Conservation (phyloP, 64 coral and sea anemone genomes). For the Stichodactyla helianthus region DNA sequence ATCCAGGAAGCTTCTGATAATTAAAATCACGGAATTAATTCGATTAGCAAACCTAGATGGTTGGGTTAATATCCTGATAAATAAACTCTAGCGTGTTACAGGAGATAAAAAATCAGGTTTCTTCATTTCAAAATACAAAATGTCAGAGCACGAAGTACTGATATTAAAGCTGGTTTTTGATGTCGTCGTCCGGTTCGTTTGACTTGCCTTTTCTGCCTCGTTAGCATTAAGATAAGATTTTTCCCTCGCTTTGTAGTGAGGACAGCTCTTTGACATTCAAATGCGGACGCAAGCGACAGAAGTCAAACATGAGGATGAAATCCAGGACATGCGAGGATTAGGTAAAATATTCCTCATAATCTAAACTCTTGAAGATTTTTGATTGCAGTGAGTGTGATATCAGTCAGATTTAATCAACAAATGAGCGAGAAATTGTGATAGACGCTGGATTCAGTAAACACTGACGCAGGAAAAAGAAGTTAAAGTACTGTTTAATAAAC, state of each 20-base stretch:
- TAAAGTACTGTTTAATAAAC: too few species aligned
- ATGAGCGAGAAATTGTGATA: not conserved
- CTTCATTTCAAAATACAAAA: not conserved
- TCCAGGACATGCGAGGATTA: not conserved
- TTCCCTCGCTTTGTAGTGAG: too few species aligned
- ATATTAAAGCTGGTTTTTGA: too few species aligned
- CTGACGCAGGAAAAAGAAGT: not conserved
- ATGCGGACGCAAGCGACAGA: not conserved
- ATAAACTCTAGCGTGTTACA: not conserved
- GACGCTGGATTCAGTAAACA: not conserved
- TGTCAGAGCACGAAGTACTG: too few species aligned
- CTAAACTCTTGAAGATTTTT: not conserved
- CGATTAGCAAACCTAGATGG: not conserved
- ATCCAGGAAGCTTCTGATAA: not conserved
- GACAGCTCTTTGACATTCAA: too few species aligned
- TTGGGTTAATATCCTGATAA: not conserved
- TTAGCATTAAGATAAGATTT: too few species aligned
- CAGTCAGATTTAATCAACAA: not conserved
- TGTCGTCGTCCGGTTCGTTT: too few species aligned
- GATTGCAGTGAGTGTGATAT: not conserved
- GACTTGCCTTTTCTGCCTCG: too few species aligned
- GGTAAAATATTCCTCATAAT: not conserved
- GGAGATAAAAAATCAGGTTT: not conserved
- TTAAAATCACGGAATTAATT: not conserved
- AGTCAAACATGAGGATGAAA: not conserved